These are phyloP conservation scores for Leptinotarsa peninsularis DNA, from an alignment of 2,888 invertebrate species.

Conservation along the genomic window DNA sequence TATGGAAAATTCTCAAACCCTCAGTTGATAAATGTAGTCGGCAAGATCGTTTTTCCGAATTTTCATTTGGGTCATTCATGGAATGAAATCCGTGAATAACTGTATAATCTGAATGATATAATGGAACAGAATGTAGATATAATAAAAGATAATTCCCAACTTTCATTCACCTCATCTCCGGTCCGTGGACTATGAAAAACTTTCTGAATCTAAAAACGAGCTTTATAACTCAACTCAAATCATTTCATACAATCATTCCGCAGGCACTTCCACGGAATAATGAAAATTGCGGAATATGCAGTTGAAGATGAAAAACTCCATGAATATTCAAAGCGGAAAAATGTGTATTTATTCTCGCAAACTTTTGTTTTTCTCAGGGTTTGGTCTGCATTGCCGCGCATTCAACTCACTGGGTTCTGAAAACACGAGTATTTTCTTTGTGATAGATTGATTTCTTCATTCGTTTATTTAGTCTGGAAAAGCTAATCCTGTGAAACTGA, in stretches of 20 bases:
- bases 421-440: background rate
- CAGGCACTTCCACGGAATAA: constrained; percentile 30
- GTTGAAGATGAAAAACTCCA: constrained; percentile 33
- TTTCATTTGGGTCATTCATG: background rate
- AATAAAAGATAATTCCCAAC: constrained; percentile 1
- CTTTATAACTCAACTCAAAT: constrained; percentile 9
- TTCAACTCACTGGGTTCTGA: background rate
- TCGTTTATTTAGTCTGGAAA: too few relatives aligned
- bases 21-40: background rate
- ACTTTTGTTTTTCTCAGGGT: constrained; percentile 21
- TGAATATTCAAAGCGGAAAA: constrained; percentile 36
- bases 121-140: constrained; percentile 4
- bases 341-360: constrained; percentile 28
- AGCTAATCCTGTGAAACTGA: too few relatives aligned
- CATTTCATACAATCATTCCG: constrained; percentile 22
- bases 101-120: background rate
- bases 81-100: background rate
- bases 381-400: constrained; percentile 7
- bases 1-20: background rate
- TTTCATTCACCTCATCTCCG: constrained; percentile 4
- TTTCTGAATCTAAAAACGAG: constrained; percentile 4
- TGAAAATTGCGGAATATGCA: constrained; percentile 32
- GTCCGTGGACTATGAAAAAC: constrained; percentile 4
- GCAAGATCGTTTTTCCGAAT: background rate
- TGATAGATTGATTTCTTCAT: background rate